These are phyloP conservation scores for Arion vulgaris DNA, from an alignment of 1,140 invertebrate genomes.

Conservation along the genomic window DNA sequence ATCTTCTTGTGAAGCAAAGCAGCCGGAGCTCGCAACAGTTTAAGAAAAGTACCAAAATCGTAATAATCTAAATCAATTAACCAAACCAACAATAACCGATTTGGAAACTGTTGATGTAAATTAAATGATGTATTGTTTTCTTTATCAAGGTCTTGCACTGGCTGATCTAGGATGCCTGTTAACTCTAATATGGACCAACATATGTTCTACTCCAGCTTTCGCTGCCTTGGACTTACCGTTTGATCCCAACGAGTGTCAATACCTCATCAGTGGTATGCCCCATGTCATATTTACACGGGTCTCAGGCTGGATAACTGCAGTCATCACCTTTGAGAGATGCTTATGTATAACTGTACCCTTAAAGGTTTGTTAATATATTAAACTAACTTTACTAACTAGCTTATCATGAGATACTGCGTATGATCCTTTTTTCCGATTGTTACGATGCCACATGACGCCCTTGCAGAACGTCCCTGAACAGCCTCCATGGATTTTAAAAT, in stretches of 20 bases:
- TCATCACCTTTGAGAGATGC: conserved; percentile 6
- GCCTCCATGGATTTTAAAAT: no score
- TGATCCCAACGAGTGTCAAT: background rate
- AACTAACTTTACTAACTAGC: background rate
- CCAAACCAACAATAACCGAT: no score
- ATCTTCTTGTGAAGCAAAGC: no score
- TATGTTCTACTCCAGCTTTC: background rate
- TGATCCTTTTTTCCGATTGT: background rate
- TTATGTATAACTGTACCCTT: background rate
- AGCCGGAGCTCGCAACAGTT: no score
- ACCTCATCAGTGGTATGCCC: background rate
- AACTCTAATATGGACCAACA: background rate
- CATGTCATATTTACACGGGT: background rate
- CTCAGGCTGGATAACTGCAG: background rate
- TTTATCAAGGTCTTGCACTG: background rate
- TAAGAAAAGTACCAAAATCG: no score
- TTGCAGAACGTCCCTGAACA: background rate
- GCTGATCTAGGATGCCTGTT: background rate
- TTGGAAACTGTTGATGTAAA: no score
- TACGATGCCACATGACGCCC: background rate
- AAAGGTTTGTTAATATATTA: background rate
- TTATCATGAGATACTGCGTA: background rate
- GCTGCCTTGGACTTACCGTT: background rate
- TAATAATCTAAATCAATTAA: no score
- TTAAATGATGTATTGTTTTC: no score